Base-by-base conservation (phyloP, 2,113 vertebrate species). In the Sinocyclocheilus grahami region DNA sequence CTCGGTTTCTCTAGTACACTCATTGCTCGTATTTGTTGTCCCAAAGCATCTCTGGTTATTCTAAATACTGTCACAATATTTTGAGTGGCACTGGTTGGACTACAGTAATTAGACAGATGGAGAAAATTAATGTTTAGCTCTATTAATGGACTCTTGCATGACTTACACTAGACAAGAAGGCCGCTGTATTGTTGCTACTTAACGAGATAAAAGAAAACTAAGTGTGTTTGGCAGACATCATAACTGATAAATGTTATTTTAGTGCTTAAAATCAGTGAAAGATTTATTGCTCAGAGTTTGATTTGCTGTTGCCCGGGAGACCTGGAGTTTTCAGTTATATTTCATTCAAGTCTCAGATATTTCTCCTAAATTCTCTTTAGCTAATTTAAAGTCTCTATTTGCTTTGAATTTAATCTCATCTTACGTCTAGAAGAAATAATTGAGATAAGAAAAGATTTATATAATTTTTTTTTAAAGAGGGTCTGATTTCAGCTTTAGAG, bases 41-140 rank as follows among this genome's bases (percentile, higher is more conserved):
- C 27, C 14, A 12, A 3, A 58, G 16, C 18, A 12, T 78, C 18
- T 58, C 8, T 11, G 13, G 30, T 37, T 11, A 39, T 79, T 79
- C 20, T 60, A 6, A 79, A 79, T 16, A 9, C 30, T 60, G 77
- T 79, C 53, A 79, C 20, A 79, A 30, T 30, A 53, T 78, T 78
- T 74, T 74, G 71, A 74, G 71, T 42, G 71, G 30, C 14, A 69
- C 65, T 69, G 7, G 37, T 22, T 72, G 33, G 37, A 77, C 75
- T 77, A 30, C n/a, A 53, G 12, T 78, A 78, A 74, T 74, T 42
- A 74, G 51, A 78, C 27, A 78, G 16, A 33, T 37, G 48, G 27
- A 58, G 16, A 78, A 78, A 58, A 55, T 16, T 6, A 10, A 72
- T 72, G 20, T n/a, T 22, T 4, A 74, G 37, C 71, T 42, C 33